phyloP scores from a whole-genome alignment of 2,888 invertebrate genomes.

The Blastobasis lacticolella region DNA sequence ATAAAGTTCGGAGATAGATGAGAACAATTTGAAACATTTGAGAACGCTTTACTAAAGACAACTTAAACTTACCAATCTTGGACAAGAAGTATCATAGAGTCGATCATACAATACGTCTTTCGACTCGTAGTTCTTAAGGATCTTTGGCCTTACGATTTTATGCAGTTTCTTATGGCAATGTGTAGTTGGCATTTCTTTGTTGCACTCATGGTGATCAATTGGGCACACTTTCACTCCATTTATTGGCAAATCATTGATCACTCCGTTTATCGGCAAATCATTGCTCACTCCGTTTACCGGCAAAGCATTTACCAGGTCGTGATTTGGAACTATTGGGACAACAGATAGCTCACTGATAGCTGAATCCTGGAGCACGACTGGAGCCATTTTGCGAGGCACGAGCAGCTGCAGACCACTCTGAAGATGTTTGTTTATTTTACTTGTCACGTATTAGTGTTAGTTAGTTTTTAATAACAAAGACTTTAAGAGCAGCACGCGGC shows the following conservation, averaged over 20 bases:
- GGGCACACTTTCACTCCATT: conserved; percentile 30
- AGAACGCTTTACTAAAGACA: background rate
- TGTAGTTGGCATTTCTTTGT: too few species aligned
- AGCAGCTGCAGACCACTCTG: background rate
- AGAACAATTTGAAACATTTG: too few species aligned
- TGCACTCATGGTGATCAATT: conserved; percentile 24
- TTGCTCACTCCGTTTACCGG: conserved; percentile 10
- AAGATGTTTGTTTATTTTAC: too few species aligned
- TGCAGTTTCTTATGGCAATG: conserved; percentile 29
- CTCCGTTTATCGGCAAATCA: too few species aligned
- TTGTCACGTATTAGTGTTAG: too few species aligned
- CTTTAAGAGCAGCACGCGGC: conserved; percentile 32
- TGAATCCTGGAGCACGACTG: conserved; percentile 47
- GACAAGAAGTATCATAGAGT: conserved; percentile 48
- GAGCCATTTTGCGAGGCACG: conserved; percentile 41
- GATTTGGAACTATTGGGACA: conserved; percentile 22
- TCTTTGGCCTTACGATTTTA: conserved; percentile 49
- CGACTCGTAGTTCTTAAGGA: conserved; percentile 55
- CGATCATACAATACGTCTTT: conserved; percentile 55
- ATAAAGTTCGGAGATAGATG: too few species aligned
- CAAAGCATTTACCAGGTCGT: conserved; percentile 28
- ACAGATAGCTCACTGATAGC: conserved; percentile 34
- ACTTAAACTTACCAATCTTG: conserved; percentile 46
- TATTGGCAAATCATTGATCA: too few species aligned
- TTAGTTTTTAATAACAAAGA: conserved; percentile 10